Percentiles rank a stretch among this genome's conserved stretches.
Conservation (phyloP, 2,888 invertebrate genomes). For the Melolontha melolontha region DNA sequence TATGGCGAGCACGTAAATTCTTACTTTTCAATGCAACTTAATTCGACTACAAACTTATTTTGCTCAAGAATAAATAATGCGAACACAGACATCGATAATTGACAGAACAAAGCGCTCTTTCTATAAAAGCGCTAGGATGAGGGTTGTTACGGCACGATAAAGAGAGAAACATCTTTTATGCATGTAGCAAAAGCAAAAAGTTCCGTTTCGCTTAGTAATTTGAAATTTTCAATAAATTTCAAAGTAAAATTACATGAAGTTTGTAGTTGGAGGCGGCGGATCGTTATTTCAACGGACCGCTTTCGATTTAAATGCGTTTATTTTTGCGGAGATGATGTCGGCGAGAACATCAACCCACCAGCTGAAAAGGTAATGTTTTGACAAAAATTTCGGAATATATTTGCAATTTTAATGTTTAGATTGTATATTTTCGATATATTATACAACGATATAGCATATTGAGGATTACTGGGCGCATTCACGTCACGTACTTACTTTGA, state of each 20-base stretch:
- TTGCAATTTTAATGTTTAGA: constrained; percentile 9
- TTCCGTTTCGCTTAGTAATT: neutral
- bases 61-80: neutral
- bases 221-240: constrained; percentile 14
- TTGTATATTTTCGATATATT: neutral
- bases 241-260: constrained; percentile 12
- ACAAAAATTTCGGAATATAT: constrained; percentile 7
- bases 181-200: neutral
- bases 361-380: constrained; percentile 7
- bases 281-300: constrained; percentile 6
- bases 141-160: neutral
- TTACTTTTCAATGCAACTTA: neutral
- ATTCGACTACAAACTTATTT: neutral
- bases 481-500: too few relatives aligned
- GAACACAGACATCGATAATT: neutral
- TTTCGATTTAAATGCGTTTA: constrained; percentile 16
- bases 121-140: neutral
- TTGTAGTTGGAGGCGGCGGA: neutral
- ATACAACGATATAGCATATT: neutral
- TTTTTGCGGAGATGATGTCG: neutral
- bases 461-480: too few relatives aligned
- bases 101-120: constrained; percentile 1
- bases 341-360: neutral
- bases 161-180: constrained; percentile 6
- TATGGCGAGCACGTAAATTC: too few relatives aligned